A percentile compares a stretch with the other conserved stretches of the same genome.
Conservation (phyloP, 2,888 invertebrate genomes). For the Stegophylla sp. region DNA sequence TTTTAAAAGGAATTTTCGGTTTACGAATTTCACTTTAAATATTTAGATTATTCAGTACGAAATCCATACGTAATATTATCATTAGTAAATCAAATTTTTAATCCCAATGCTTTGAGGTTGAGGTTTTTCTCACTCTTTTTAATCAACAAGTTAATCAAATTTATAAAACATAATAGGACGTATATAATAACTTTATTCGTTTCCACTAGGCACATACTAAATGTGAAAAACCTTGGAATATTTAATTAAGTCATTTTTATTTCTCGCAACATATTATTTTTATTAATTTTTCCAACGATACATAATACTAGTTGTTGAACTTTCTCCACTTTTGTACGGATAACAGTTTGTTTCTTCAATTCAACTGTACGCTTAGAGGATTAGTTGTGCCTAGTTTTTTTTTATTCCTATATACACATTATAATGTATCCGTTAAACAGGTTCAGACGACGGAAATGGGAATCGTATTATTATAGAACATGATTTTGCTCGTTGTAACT, state of each 20-base stretch:
- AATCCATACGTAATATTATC: no score
- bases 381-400: background rate
- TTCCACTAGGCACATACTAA: no score
- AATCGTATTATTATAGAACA: background rate
- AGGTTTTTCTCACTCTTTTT: no score
- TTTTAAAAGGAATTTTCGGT: background rate
- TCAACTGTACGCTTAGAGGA: background rate
- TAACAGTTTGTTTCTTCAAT: background rate
- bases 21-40: background rate
- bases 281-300: background rate
- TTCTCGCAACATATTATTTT: background rate
- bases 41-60: background rate
- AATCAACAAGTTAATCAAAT: no score
- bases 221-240: background rate
- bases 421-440: background rate
- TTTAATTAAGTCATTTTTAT: background rate
- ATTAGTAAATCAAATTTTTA: no score
- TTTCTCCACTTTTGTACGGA: background rate
- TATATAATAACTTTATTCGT: no score
- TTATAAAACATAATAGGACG: no score
- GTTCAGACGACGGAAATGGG: background rate
- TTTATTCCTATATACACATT: background rate
- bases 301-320: background rate
- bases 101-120: no score
- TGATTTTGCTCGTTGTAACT: no score